A percentile compares a stretch with the other conserved stretches of the same genome.
phyloP scores from a whole-genome alignment of 2,888 invertebrate genomes.

The Tenthredo notha region DNA sequence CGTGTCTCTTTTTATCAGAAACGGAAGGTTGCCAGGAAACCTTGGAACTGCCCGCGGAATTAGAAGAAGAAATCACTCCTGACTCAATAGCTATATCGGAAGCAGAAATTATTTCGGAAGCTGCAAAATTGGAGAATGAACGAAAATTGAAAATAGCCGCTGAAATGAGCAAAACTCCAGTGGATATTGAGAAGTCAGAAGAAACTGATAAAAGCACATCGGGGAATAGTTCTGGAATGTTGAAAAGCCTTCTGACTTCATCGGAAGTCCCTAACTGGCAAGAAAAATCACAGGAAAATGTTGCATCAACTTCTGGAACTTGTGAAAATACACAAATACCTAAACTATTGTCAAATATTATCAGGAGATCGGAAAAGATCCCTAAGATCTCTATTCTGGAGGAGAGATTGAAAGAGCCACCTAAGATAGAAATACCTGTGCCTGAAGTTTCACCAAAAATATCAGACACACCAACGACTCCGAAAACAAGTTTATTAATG shows the following conservation, averaged over 20 bases:
- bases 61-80: conserved; percentile 63
- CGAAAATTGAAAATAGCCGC: conserved; percentile 66
- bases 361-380: conserved; percentile 61
- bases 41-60: conserved; percentile 65
- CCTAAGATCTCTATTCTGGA: conserved; percentile 72
- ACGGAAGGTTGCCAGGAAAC: conserved; percentile 66
- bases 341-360: conserved; percentile 58
- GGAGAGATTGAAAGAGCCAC: conserved; percentile 73
- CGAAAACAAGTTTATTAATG: conserved; percentile 71
- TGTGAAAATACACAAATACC: neutral
- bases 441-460: conserved; percentile 64
- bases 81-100: conserved; percentile 75
- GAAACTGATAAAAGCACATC: conserved; percentile 45
- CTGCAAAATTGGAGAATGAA: conserved; percentile 74
- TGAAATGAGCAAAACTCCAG: conserved; percentile 62
- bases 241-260: conserved; percentile 46
- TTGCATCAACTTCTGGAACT: conserved; percentile 18
- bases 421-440: conserved; percentile 73
- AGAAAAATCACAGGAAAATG: conserved; percentile 21
- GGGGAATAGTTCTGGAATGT: neutral
- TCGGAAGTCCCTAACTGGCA: conserved; percentile 3
- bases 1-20: conserved; percentile 64
- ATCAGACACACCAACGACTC: conserved; percentile 64
- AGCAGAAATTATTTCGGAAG: conserved; percentile 76
- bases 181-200: neutral